Evolutionary conservation across 2,888 invertebrate species (phyloP).

Genomic region (Ophion costatus): DNA sequence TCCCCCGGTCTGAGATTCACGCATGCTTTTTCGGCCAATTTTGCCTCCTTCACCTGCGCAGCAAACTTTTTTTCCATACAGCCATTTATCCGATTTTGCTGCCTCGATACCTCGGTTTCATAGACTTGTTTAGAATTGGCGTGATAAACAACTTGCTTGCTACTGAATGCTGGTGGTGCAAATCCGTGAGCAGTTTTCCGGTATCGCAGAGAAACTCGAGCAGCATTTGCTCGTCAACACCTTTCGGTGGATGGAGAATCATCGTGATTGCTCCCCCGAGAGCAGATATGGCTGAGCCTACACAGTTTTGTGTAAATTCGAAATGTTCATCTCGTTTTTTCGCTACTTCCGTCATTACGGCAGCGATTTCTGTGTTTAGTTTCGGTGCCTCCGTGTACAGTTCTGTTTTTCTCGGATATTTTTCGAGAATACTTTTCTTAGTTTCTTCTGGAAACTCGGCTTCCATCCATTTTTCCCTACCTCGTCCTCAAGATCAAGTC

Average conservation of each 20-base stretch:
- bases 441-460: slow-evolving; percentile 31
- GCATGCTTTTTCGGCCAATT: too few relatives aligned
- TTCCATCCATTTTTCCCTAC: slow-evolving; percentile 46
- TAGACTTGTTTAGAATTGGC: slow-evolving; percentile 42
- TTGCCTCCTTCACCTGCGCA: slow-evolving; percentile 12
- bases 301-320: slow-evolving; percentile 46
- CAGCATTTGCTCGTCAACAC: slow-evolving; percentile 21
- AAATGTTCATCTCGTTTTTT: slow-evolving; percentile 52
- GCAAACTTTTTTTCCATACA: slow-evolving; percentile 31
- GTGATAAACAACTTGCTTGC: slow-evolving; percentile 49
- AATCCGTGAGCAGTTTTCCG: slow-evolving; percentile 39
- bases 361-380: slow-evolving; percentile 54
- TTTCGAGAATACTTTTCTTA: slow-evolving; percentile 25
- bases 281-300: slow-evolving; percentile 54
- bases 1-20: too few relatives aligned
- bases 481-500: slow-evolving; percentile 39
- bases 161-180: slow-evolving; percentile 42
- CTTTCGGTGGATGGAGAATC: slow-evolving; percentile 38
- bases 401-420: slow-evolving; percentile 38
- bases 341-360: slow-evolving; percentile 42
- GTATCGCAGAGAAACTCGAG: slow-evolving; percentile 42
- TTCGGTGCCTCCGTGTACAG: slow-evolving; percentile 51
- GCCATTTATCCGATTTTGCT: slow-evolving; percentile 14
- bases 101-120: slow-evolving; percentile 45
- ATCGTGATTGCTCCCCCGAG: slow-evolving; percentile 43